A percentile compares a stretch with the other conserved stretches of the same genome.
Conservation (phyloP, 2,888 invertebrate species). For the Ernsta delagoae region DNA sequence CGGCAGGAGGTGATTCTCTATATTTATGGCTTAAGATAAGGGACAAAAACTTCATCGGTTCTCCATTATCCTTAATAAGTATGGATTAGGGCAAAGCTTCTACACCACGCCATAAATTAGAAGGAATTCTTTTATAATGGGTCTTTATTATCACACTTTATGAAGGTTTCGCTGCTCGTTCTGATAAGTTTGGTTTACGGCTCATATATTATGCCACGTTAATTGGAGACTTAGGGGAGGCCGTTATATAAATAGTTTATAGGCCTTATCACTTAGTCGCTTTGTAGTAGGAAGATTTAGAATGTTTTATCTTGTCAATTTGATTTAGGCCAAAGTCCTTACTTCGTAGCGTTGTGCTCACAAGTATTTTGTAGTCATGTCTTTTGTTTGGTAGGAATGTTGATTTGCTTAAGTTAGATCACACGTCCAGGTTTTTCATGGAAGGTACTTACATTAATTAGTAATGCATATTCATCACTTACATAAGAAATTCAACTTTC, state of each 20-base stretch:
- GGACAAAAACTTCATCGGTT: constrained; percentile 79
- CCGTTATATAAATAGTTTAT: constrained; percentile 47
- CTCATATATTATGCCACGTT: constrained; percentile 67
- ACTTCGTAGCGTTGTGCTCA: not conserved
- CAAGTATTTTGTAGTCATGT: not conserved
- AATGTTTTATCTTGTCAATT: constrained; percentile 14
- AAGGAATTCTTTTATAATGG: constrained; percentile 70
- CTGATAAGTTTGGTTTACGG: constrained; percentile 75
- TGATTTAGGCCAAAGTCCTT: not conserved
- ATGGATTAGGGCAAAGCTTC: constrained; percentile 75
- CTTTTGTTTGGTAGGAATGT: not conserved
- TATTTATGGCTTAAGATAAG: constrained; percentile 77
- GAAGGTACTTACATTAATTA: no score
- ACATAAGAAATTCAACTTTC: no score
- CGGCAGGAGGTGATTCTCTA: constrained; percentile 58
- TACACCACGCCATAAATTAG: constrained; percentile 74
- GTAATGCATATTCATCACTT: no score
- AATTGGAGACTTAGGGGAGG: constrained; percentile 54
- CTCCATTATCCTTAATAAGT: constrained; percentile 83
- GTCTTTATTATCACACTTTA: constrained; percentile 71
- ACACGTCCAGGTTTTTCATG: no score
- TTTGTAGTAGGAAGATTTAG: constrained; percentile 14
- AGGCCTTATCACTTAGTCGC: constrained; percentile 41
- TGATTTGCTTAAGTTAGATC: no score
- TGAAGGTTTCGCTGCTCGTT: constrained; percentile 60